Percentiles rank a stretch among this genome's conserved stretches.
phyloP scores from a whole-genome alignment of 2,888 invertebrate genomes.

The Conops quadrifasciatus region DNA sequence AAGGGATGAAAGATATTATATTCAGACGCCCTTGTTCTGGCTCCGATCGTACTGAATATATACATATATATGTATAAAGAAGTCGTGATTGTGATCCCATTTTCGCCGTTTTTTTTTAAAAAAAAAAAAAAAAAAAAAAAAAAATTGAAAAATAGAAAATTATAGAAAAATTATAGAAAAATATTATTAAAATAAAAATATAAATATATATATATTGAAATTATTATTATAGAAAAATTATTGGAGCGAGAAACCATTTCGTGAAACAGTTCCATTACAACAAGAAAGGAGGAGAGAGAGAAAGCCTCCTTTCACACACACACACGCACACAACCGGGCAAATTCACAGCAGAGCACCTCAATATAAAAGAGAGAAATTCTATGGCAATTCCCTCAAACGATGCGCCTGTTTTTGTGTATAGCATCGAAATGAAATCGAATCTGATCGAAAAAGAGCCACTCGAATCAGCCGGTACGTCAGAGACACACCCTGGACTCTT shows the following conservation, averaged over 20 bases:
- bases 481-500: background rate
- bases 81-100: background rate
- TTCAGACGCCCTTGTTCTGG: no score
- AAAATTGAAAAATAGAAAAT: background rate
- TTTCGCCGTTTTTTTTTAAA: background rate
- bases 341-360: background rate
- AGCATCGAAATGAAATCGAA: constrained; percentile 19
- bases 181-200: no score
- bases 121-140: background rate
- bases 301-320: constrained; percentile 8
- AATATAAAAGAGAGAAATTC: constrained; percentile 1
- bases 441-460: constrained; percentile 13
- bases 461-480: background rate
- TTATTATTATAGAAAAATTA: constrained; percentile 16
- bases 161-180: no score
- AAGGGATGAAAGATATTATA: background rate
- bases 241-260: constrained; percentile 30
- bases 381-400: background rate
- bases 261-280: constrained; percentile 16
- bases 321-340: background rate
- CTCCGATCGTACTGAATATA: no score
- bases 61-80: background rate
- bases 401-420: background rate
- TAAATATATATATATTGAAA: background rate
- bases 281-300: background rate